phyloP scores from a whole-genome alignment of 37 sponge, comb jelly and placozoan species.

The Axinella damicornis region DNA sequence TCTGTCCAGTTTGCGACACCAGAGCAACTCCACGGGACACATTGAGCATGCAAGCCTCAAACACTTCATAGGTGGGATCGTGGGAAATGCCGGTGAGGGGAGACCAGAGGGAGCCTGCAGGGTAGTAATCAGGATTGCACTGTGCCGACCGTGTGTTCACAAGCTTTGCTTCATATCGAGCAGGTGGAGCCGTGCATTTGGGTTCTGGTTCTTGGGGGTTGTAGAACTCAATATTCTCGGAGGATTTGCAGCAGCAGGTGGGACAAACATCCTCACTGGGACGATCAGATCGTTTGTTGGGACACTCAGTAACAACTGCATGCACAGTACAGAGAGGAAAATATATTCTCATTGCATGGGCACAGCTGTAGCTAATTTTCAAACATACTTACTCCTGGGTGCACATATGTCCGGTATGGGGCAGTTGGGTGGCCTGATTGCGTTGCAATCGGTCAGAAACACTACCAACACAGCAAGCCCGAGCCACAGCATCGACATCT shows the following conservation, averaged over 20 bases:
- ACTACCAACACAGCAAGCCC: background rate
- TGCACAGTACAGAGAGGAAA: no score
- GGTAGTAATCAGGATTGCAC: slow-evolving; percentile 51
- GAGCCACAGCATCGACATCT: no score
- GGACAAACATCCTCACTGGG: background rate
- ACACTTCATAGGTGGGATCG: slow-evolving; percentile 52
- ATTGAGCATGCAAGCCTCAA: slow-evolving; percentile 54
- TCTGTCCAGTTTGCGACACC: slow-evolving; percentile 42
- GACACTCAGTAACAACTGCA: background rate
- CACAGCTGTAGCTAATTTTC: background rate
- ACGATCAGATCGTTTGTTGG: background rate
- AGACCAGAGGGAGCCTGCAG: slow-evolving; percentile 50
- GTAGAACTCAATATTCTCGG: slow-evolving; percentile 44
- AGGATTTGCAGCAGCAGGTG: slow-evolving; percentile 41
- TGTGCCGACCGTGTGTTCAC: slow-evolving; percentile 41
- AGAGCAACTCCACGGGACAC: slow-evolving; percentile 41
- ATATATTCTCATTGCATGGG: background rate
- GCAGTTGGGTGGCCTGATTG: background rate
- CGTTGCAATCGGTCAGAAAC: background rate
- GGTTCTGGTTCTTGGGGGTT: slow-evolving; percentile 6
- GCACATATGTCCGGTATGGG: background rate
- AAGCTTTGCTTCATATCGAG: slow-evolving; percentile 22
- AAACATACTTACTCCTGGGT: background rate
- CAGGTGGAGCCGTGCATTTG: slow-evolving; percentile 11
- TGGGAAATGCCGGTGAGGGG: slow-evolving; percentile 64